A percentile compares a stretch with the other conserved stretches of the same genome.
Conservation (phyloP, 1,140 invertebrate genomes). For the Macrobrachium nipponense region DNA sequence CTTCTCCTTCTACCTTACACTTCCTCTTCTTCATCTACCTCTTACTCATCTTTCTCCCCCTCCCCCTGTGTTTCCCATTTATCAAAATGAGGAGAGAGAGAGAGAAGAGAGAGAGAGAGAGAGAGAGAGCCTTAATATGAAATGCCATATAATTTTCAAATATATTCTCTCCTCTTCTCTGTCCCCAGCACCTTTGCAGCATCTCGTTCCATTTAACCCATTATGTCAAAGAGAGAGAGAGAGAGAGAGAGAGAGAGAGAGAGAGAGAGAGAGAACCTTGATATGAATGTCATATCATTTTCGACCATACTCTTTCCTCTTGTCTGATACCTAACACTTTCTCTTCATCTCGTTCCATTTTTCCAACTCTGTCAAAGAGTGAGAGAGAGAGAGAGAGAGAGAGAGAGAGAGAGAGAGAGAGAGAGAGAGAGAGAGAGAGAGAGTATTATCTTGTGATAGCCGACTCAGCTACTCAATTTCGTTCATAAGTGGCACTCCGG, state of each 20-base stretch:
- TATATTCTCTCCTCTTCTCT: neutral
- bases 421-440: conserved; percentile 3
- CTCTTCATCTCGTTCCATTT: neutral
- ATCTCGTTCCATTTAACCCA: too few relatives aligned
- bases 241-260: conserved; percentile 22
- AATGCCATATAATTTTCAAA: too few relatives aligned
- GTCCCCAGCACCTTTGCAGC: neutral
- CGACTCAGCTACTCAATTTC: too few relatives aligned
- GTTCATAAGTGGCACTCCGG: too few relatives aligned
- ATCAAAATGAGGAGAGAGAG: too few relatives aligned
- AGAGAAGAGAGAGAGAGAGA: too few relatives aligned
- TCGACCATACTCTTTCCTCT: neutral
- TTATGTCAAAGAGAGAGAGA: neutral
- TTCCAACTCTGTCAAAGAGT: neutral
- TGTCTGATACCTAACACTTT: neutral
- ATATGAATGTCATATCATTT: too few relatives aligned
- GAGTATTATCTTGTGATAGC: neutral
- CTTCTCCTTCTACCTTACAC: too few relatives aligned
- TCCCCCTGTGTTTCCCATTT: neutral
- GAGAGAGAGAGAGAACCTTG: conserved; percentile 18
- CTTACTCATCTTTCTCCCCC: neutral
- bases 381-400: conserved; percentile 18
- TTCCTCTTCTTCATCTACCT: neutral
- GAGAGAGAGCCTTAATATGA: too few relatives aligned
- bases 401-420: conserved; percentile 33